These are phyloP conservation scores for Lysandra bellargus DNA, from an alignment of 2,888 invertebrate species.

Conservation along the genomic window DNA sequence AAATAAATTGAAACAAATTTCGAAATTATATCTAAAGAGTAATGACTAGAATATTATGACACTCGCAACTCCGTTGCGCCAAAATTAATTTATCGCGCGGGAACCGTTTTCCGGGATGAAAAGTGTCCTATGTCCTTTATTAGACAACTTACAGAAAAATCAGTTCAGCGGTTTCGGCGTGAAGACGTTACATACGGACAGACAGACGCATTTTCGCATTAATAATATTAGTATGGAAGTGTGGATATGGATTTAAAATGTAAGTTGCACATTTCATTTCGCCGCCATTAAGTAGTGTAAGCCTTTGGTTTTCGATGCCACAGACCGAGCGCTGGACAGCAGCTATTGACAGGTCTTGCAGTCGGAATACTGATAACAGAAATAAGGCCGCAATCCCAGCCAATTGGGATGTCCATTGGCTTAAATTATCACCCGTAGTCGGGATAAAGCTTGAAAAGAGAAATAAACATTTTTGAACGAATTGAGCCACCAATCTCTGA, in stretches of 20 bases:
- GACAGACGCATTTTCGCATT: not conserved
- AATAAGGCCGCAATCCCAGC: constrained; percentile 9
- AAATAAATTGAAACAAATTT: no score
- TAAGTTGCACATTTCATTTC: not conserved
- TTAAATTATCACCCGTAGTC: not conserved
- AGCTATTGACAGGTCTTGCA: constrained; percentile 24
- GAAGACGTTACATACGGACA: no score
- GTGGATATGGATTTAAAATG: not conserved
- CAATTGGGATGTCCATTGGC: constrained; percentile 12
- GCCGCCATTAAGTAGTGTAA: constrained; percentile 2
- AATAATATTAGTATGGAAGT: not conserved
- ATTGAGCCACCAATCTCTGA: no score
- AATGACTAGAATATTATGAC: no score
- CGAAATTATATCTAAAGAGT: no score
- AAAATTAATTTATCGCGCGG: no score
- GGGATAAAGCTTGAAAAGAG: not conserved
- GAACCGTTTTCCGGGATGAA: no score
- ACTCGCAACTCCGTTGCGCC: no score
- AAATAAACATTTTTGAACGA: not conserved
- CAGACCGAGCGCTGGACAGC: not conserved
- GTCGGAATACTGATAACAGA: constrained; percentile 20
- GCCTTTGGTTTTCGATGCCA: not conserved
- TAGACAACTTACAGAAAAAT: no score
- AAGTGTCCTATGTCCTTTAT: no score
- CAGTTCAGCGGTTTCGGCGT: no score